Base-by-base conservation (phyloP, 1,140 invertebrate species). In the Lamellibrachia luymesi region DNA sequence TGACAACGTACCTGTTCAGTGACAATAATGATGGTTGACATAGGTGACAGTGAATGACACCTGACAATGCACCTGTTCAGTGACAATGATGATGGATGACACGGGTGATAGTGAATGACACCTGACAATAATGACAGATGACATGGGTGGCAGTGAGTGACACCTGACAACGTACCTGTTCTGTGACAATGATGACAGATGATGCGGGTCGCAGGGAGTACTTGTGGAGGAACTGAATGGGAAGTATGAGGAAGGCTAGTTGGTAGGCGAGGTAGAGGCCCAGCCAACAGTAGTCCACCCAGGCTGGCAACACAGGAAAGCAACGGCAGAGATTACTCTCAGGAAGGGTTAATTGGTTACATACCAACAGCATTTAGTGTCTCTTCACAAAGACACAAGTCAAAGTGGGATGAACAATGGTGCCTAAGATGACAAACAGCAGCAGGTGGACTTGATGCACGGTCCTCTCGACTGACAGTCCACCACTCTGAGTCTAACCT, bases 131-230 rank as follows among this genome's bases (percentile, higher is more conserved):
- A 93, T 93, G 13, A 13, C 17, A 27, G 27, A 90, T 90, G 17
- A 27, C 17, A 27, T 1, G 17, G 17, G 17, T 90, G 17, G 27
- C 17, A 91, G 17, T 22, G 17, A 49, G 91, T 49, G 49, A 49
- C 17, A 91, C 17, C 25, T 49, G 17, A 4, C n/a, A 38, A 38
- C 93, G 91, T 92, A 96, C 96, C 95, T 96, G 96, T 94, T 96
- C 96, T 50, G 94, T 94, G 49, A 95, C 94, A 6, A 97, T 96
- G 8, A 97, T 95, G 22, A 96, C 93, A 49, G 95, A 94, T 90
- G 96, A 96, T 2, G 94, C 97, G 27, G 97, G 97, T 5, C 97
- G 97, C 10, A 98, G 94, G 8, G 97, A 93, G 92, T 97, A 95
- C 22, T 96, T 94, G 0, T 97, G 93, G 7, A 97, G 94, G 80